These are phyloP conservation scores for Muntiacus muntjak DNA, from an alignment of 2,113 vertebrate genomes.

Conservation along the genomic window DNA sequence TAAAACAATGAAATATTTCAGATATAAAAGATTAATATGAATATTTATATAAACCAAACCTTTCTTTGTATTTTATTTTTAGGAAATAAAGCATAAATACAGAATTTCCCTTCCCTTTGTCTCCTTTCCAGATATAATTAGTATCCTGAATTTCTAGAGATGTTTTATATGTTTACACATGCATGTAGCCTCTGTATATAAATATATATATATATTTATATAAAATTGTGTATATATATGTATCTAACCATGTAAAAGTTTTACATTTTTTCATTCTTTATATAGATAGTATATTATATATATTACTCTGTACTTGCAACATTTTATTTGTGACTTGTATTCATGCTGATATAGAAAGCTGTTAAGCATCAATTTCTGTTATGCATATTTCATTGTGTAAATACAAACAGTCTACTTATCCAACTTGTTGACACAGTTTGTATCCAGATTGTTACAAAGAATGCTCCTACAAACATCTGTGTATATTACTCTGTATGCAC, in stretches of 20 bases:
- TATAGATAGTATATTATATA: not conserved
- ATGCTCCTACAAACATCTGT: not conserved
- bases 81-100: not conserved
- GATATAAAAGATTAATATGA: not conserved
- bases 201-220: not conserved
- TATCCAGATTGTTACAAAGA: not conserved
- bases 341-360: not conserved
- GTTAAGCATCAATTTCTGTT: not conserved
- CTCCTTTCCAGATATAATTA: not conserved
- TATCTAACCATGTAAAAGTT: not conserved
- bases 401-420: not conserved
- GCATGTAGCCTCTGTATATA: not conserved
- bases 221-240: not conserved
- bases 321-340: not conserved
- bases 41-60: not conserved
- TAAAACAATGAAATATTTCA: not conserved
- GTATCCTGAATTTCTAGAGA: not conserved
- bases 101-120: not conserved
- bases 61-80: not conserved
- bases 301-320: not conserved
- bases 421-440: not conserved
- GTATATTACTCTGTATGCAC: not conserved
- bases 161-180: not conserved
- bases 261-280: not conserved
- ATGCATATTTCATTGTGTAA: not conserved